phyloP scores from a whole-genome alignment of 2,797 vertebrate genomes.

The Pyrrhura leucotis region DNA sequence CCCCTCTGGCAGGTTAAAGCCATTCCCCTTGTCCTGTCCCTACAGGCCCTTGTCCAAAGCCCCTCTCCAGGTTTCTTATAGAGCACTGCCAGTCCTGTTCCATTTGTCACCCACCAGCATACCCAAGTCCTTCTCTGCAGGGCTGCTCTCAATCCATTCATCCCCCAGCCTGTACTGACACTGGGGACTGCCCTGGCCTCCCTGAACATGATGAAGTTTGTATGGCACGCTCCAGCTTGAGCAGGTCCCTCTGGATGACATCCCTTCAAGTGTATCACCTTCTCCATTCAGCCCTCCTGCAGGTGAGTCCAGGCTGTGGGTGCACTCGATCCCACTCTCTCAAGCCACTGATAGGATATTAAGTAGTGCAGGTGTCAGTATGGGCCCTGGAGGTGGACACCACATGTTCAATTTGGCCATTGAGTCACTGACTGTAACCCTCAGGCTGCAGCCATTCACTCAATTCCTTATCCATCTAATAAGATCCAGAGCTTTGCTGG shows the following conservation, averaged over 20 bases:
- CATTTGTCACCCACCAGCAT: not conserved
- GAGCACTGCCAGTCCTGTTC: not conserved
- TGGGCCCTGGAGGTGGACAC: not conserved
- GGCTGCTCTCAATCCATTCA: no score
- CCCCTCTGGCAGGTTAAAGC: not conserved
- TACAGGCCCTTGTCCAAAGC: not conserved
- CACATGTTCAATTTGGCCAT: accelerated
- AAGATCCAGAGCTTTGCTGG: not conserved
- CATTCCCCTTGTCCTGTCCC: not conserved
- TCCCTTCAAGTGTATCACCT: not conserved
- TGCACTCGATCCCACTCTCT: not conserved
- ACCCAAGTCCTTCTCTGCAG: accelerated
- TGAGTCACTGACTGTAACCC: not conserved
- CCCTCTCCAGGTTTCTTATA: not conserved
- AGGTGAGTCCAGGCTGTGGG: not conserved
- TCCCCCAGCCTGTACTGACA: not conserved
- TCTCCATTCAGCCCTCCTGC: no score
- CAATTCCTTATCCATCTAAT: not conserved
- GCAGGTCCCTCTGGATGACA: not conserved
- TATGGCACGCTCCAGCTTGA: accelerated
- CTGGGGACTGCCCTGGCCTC: not conserved
- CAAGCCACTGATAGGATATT: no score
- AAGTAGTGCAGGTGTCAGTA: not conserved
- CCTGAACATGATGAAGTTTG: not conserved
- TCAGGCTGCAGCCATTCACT: not conserved